phyloP scores from a whole-genome alignment of 2,888 invertebrate genomes.

The Petrolisthes manimaculis region DNA sequence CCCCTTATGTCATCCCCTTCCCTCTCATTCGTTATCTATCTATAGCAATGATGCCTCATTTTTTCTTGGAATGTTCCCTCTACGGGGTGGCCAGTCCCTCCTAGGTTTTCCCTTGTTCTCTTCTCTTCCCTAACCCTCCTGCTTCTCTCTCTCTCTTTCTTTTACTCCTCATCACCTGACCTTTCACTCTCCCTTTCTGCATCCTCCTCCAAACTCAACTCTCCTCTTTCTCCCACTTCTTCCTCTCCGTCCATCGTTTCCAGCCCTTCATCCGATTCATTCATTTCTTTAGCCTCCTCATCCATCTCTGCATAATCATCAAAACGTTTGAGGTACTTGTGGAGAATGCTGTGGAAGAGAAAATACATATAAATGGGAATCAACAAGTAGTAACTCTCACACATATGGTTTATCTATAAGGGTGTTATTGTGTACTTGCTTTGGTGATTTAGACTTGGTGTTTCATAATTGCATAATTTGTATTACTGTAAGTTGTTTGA shows the following conservation, averaged over 20 bases:
- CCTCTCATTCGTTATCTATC: no score
- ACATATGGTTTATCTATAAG: not conserved
- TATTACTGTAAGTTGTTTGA: no score
- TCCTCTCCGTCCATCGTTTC: not conserved
- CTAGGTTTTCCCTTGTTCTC: no score
- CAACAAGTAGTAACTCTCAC: not conserved
- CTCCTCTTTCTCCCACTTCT: not conserved
- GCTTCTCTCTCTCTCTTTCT: no score
- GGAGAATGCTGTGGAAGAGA: not conserved
- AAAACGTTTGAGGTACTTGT: slow-evolving; percentile 7
- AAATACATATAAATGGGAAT: not conserved
- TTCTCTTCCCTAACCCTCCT: no score
- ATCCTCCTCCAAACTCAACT: not conserved
- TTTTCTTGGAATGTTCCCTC: no score
- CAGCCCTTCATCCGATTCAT: not conserved
- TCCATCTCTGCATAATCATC: not conserved
- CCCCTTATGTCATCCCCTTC: no score
- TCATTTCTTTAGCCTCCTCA: not conserved
- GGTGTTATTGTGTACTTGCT: not conserved
- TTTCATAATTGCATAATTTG: no score
- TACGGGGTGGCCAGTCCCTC: no score
- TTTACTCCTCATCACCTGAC: no score
- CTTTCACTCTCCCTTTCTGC: not conserved
- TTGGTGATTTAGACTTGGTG: no score
- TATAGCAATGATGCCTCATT: no score